Base-by-base conservation (phyloP, 1,140 invertebrate species). In the Drosophila elegans region DNA sequence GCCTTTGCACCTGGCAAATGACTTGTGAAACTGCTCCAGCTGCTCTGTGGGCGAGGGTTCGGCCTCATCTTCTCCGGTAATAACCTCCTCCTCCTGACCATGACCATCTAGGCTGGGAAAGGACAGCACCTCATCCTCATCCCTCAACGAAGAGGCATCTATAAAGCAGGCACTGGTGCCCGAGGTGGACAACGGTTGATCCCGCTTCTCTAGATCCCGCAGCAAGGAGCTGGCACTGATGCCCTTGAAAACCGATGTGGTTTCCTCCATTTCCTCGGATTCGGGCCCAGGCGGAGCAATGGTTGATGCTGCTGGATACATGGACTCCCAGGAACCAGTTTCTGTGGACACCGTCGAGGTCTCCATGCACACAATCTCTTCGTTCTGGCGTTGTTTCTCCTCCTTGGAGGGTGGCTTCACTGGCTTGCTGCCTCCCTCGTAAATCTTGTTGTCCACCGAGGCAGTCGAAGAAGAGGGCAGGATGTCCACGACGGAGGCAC, bases 61-160 rank as follows among this genome's bases (percentile, higher is more conserved):
- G 12, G 79, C 32, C 34, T 74, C 75, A 21, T 59, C 39, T 36
- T 56, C 46, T 4, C 32, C 63, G 16, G 27, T 60, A 32, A 21
- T 48, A 2, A 21, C 52, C 3, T 66, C 55, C 11, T 49, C 78
- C 39, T 79, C 57, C 49, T 60, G 60, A 32, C 13, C 38, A 16
- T 74, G 49, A 0, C 82, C 80, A 45, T 89, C 83, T 9, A 90
- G 62, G 49, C 75, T 91, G 41, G 82, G 90, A 52, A 85, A 92
- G 11, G 82, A 86, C 4, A 82, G 71, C 38, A 91, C 82, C 32
- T 93, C 79, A 51, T 95, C 94, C 85, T 96, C 96, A 80, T 96
- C 96, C 9, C 94, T 94, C 29, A 96, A 91, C 78, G 94, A 95
- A 1, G 96, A 95, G 27, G 96, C 96, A 91, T 96, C 96, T 61